Base-by-base conservation (phyloP, 2,888 invertebrate genomes). In the Dorcus hopei region DNA sequence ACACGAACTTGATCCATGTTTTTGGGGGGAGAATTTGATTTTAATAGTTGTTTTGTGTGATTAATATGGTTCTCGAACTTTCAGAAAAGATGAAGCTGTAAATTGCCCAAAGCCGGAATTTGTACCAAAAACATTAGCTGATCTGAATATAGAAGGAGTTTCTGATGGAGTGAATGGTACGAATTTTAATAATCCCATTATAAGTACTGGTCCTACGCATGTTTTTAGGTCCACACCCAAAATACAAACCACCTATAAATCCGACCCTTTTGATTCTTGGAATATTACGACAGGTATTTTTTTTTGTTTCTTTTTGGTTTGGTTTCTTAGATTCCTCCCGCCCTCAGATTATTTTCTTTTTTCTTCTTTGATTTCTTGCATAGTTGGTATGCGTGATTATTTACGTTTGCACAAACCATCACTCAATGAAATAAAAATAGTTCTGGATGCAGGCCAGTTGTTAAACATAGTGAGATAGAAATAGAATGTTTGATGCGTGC, bases 31-130 rank as follows among this genome's bases (percentile, higher is more conserved):
- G 19, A 33, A 33, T 33, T 6, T 33, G 26, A 19, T 33, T 33
- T 5, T 33, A 14, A 14, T 14, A 14, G 14, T 33, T 33, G 6
- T 33, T 26, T 26, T 5, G 1, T 33, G 26, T 33, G 26, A 6
- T 33, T 26, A 26, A 26, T 26, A 4, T 26, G 3, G 26, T 26
- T 26, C 5, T 26, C 3, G 26, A 26, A 26, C 26, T 80, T 77
- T 9, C 76, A 93, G 93, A 83, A 92, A 91, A 81, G 90, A 93
- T 72, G 95, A 95, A 79, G 94, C 95, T 61, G 90, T 89, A 68
- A 87, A 84, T 81, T 89, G 93, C 81, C 95, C 95, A 68, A 93
- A 93, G 82, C 75, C 88, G 80, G 94, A 95, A 80, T 96, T 95
- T 80, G 87, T 91, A 72, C 95, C 95, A 72, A 95, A 95, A 84